These are phyloP conservation scores for Hephaestus fuliginosus DNA, from an alignment of 2,797 vertebrate genomes.

Conservation along the genomic window DNA sequence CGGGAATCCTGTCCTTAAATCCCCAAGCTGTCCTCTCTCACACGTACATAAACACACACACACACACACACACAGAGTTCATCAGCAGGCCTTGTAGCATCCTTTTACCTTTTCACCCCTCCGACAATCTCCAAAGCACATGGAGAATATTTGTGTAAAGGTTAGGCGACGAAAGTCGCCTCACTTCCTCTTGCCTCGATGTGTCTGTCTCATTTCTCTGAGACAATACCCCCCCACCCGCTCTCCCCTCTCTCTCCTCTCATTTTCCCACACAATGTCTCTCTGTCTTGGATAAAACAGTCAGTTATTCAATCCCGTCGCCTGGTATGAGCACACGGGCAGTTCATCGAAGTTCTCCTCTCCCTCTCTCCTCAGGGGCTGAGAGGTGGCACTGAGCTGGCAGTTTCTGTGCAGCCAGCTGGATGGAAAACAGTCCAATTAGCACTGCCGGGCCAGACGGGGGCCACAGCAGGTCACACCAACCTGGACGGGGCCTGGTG, in stretches of 20 bases:
- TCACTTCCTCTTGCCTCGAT: constrained; percentile 26
- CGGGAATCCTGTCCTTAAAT: constrained; percentile 49
- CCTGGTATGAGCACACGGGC: constrained; percentile 47
- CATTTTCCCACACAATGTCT: constrained; percentile 61
- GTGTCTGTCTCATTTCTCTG: constrained; percentile 47
- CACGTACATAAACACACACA: too few species aligned
- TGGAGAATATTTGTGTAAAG: constrained; percentile 5
- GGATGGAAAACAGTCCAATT: constrained; percentile 72
- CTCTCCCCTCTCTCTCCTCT: background rate
- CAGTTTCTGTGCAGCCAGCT: constrained; percentile 63
- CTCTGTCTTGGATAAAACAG: constrained; percentile 63
- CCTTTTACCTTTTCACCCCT: constrained; percentile 14
- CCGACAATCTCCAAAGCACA: constrained; percentile 11
- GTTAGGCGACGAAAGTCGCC: constrained; percentile 27
- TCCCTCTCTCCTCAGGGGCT: constrained; percentile 41
- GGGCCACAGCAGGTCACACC: constrained; percentile 52
- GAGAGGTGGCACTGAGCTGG: constrained; percentile 57
- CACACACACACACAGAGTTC: too few species aligned
- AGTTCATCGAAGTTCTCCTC: constrained; percentile 55
- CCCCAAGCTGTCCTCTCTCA: constrained; percentile 26
- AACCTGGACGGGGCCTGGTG: constrained; percentile 20
- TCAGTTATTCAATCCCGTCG: constrained; percentile 59
- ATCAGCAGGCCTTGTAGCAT: too few species aligned
- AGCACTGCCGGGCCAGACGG: constrained; percentile 49
- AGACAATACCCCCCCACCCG: constrained; percentile 36